phyloP scores from a whole-genome alignment of 2,888 invertebrate species.

The Parthenolecanium corni region DNA sequence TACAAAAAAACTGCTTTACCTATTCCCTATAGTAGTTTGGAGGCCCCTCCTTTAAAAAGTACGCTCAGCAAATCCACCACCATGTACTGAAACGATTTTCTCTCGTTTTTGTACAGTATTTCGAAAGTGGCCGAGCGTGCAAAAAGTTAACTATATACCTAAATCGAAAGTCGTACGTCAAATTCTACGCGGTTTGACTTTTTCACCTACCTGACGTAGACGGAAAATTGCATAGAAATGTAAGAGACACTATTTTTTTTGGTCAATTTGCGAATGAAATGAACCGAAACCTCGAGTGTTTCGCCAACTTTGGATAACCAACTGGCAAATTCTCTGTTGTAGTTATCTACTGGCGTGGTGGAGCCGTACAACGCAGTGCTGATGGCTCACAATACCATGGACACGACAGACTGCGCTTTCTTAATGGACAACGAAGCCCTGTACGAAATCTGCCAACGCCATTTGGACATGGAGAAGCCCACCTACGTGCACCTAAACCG shows the following conservation, averaged over 20 bases:
- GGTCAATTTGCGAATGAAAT: too few species aligned
- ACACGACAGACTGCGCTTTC: constrained; percentile 38
- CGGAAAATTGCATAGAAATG: too few species aligned
- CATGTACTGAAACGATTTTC: too few species aligned
- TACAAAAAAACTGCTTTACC: too few species aligned
- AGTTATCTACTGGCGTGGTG: constrained; percentile 38
- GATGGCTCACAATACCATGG: constrained; percentile 38
- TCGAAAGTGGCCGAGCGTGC: not conserved
- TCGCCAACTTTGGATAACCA: too few species aligned
- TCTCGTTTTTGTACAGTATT: not conserved
- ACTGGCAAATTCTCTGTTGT: not conserved
- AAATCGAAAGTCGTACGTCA: not conserved
- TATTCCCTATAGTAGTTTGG: too few species aligned
- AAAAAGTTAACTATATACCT: not conserved
- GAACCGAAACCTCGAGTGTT: too few species aligned
- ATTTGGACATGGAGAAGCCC: constrained; percentile 45
- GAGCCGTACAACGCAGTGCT: constrained; percentile 40
- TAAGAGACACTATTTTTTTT: too few species aligned
- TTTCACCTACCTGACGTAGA: not conserved
- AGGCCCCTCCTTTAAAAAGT: too few species aligned
- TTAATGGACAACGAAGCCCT: constrained; percentile 39
- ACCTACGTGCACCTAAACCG: constrained; percentile 48
- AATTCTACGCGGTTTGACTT: not conserved
- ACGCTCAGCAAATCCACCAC: too few species aligned
- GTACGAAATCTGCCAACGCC: constrained; percentile 43